Evolutionary conservation across 2,113 vertebrate species (phyloP).

Genomic region (Gambusia affinis): DNA sequence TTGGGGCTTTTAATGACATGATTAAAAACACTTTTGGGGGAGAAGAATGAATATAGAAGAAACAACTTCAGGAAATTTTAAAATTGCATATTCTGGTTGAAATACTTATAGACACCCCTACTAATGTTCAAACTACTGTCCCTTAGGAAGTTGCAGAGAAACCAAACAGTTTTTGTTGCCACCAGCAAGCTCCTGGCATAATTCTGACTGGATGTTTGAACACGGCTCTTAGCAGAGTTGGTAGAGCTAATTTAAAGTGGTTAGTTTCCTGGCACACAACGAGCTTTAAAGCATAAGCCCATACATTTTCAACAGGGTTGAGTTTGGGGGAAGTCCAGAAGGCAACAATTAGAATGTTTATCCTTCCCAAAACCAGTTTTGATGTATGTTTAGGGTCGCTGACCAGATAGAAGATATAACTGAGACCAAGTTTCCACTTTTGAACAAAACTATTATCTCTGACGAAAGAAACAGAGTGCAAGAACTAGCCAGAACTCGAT

Average conservation of each 20-base stretch:
- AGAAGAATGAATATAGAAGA: too few relatives aligned
- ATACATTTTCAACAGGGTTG: not conserved
- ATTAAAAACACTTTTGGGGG: not conserved
- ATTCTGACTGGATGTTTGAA: not conserved
- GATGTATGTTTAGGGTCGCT: not conserved
- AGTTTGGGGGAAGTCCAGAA: not conserved
- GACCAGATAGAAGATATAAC: not conserved
- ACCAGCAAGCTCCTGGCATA: not conserved
- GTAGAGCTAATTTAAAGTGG: not conserved
- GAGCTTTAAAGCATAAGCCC: not conserved
- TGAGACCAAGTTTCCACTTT: not conserved
- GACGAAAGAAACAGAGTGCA: too few relatives aligned
- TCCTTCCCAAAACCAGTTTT: not conserved
- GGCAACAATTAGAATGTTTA: not conserved
- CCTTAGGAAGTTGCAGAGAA: not conserved
- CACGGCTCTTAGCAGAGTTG: not conserved
- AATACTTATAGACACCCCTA: not conserved
- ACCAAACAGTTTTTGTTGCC: not conserved
- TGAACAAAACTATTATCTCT: too few relatives aligned
- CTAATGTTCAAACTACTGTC: not conserved
- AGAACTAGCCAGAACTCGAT: too few relatives aligned
- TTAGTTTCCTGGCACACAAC: not conserved
- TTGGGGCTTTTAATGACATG: slow-evolving; percentile 31
- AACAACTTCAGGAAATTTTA: too few relatives aligned
- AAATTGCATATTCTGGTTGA: not conserved